Evolutionary conservation across 2,113 vertebrate species (phyloP).

Genomic region (Microtus oregoni): DNA sequence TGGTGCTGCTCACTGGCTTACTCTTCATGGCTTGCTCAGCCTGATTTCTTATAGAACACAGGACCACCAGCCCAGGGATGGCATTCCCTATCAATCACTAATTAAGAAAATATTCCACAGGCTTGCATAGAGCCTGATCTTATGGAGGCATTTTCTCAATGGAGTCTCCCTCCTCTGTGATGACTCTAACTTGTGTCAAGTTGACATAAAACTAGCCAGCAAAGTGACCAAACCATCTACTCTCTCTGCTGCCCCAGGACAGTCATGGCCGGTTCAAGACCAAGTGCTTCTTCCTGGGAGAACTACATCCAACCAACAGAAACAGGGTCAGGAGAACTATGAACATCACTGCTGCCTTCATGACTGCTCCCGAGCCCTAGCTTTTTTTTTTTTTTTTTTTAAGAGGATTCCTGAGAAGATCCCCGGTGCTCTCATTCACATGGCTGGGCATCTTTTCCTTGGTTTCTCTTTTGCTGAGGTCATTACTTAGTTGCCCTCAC

Average conservation of each 20-base stretch:
- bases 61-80: not conserved
- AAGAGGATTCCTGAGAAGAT: not conserved
- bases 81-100: not conserved
- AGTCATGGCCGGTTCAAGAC: rapidly evolving
- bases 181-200: not conserved
- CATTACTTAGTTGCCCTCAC: not conserved
- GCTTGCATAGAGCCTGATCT: not conserved
- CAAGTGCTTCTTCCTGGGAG: not conserved
- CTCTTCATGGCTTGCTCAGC: not conserved
- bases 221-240: not conserved
- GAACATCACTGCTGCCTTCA: not conserved
- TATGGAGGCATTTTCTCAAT: not conserved
- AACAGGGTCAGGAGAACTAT: not conserved
- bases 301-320: not conserved
- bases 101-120: not conserved
- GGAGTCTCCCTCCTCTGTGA: not conserved
- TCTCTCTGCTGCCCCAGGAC: not conserved
- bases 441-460: not conserved
- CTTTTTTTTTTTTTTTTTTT: not conserved
- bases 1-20: not conserved
- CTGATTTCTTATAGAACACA: not conserved
- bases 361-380: not conserved
- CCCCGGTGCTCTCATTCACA: rapidly evolving
- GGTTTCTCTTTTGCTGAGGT: not conserved
- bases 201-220: not conserved